Percentiles rank a stretch among this genome's conserved stretches.
phyloP scores from a whole-genome alignment of 2,113 vertebrate genomes.

The Thunnus thynnus region DNA sequence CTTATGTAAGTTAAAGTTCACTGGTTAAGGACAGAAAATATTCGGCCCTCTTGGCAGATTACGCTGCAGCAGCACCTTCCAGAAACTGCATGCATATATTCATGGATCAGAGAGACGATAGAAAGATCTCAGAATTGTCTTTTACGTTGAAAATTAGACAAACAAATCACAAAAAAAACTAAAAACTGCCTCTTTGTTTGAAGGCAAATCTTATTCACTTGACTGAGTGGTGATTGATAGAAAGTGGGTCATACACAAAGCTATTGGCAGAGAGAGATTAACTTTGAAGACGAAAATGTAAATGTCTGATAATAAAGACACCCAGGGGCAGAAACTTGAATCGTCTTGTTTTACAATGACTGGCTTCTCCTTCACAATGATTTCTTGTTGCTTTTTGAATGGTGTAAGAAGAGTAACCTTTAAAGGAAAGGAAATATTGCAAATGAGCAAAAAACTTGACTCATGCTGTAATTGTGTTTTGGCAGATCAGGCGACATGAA shows the following conservation, averaged over 20 bases:
- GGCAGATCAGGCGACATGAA: background rate
- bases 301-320: conserved; percentile 21
- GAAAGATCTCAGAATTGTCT: background rate
- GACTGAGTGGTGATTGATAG: background rate
- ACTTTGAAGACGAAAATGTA: conserved; percentile 20
- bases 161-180: background rate
- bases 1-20: conserved; percentile 17
- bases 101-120: background rate
- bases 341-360: conserved; percentile 12
- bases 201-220: conserved; percentile 5
- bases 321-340: background rate
- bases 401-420: background rate
- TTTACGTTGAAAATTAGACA: background rate
- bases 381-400: background rate
- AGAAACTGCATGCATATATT: background rate
- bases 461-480: background rate
- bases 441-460: background rate
- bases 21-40: background rate
- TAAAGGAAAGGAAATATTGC: background rate
- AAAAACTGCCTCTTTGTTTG: background rate
- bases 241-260: conserved; percentile 34
- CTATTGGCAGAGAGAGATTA: conserved; percentile 12
- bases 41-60: background rate
- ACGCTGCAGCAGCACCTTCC: background rate
- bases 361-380: background rate